Evolutionary conservation across 2,797 vertebrate genomes (phyloP), one percentile per base, ranked within the genome.

Genomic region (Limosa lapponica): DNA sequence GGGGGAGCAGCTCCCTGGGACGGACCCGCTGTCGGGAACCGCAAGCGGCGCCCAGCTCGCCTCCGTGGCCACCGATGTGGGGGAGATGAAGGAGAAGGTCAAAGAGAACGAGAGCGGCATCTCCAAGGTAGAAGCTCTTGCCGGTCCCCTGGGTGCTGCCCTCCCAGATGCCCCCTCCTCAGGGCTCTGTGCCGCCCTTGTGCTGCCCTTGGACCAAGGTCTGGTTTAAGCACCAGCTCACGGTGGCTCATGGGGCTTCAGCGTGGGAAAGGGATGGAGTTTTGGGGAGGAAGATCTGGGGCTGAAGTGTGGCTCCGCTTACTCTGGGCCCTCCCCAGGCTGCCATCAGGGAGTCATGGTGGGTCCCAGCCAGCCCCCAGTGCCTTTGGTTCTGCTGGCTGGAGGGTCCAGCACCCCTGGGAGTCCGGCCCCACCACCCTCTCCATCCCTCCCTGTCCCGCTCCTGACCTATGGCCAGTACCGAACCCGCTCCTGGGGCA

Each of bases 41-140:
- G 52, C 55, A 34, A 12, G 34, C 3, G n/a, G 57, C 6, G 41
- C 67, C 6, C 1, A 46, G 24, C 61, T 23, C 10, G 37, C n/a
- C 59, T 85, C 81, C 1, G 64, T 93, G 3, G 82, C 97, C 62
- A 73, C 62, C 13, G 97, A 95, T 54, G 95, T 96, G 95, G 93
- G 95, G 78, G 86, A 84, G 34, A 51, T 97, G 51, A 85, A 82
- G 49, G 57, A 87, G 77, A 96, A 87, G 36, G 87, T 97, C 41
- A 97, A 98, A 87, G 82, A 82, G n/a, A 97, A 97, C 23, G 96
- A 98, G 82, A 96, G 97, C 15, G 96, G 95, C 3, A 66, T 97
- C 54, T 77, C 96, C 66, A 93, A 98, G 98, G 99, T 99, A 95
- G 95, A 78, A 23, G 30, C 18, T 30, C 28, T 23, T 12, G 14